phyloP scores from a whole-genome alignment of 2,888 invertebrate genomes.

The Trissoscelio sp. region DNA sequence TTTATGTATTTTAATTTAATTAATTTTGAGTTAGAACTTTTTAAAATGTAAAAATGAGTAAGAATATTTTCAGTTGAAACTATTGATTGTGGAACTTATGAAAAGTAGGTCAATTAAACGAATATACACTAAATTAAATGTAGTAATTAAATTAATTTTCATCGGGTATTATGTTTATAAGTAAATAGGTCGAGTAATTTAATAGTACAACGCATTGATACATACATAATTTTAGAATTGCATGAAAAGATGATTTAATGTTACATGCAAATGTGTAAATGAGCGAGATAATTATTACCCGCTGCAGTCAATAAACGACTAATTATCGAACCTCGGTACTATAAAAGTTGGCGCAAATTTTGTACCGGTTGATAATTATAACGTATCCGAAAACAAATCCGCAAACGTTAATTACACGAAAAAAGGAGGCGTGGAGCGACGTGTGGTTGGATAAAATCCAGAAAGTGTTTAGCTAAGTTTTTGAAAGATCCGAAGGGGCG shows the following conservation, averaged over 20 bases:
- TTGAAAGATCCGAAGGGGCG: constrained; percentile 44
- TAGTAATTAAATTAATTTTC: too few relatives aligned
- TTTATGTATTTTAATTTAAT: too few relatives aligned
- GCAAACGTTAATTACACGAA: constrained; percentile 17
- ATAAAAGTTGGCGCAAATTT: constrained; percentile 3
- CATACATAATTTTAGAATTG: not conserved
- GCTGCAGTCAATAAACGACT: not conserved
- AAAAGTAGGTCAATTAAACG: too few relatives aligned
- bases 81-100: too few relatives aligned
- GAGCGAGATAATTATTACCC: constrained; percentile 11
- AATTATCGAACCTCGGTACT: not conserved
- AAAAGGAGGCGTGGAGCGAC: not conserved
- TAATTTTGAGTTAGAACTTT: too few relatives aligned
- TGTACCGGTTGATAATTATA: not conserved
- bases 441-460: constrained; percentile 58
- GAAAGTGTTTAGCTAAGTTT: constrained; percentile 49
- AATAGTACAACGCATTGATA: constrained; percentile 3
- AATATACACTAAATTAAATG: too few relatives aligned
- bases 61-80: too few relatives aligned
- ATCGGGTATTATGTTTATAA: too few relatives aligned
- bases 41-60: too few relatives aligned
- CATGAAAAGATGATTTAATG: not conserved
- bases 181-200: constrained; percentile 4
- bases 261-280: not conserved
- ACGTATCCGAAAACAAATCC: not conserved